Conservation (phyloP, 1,140 invertebrate species). For the Pogonognathellus flavescens region DNA sequence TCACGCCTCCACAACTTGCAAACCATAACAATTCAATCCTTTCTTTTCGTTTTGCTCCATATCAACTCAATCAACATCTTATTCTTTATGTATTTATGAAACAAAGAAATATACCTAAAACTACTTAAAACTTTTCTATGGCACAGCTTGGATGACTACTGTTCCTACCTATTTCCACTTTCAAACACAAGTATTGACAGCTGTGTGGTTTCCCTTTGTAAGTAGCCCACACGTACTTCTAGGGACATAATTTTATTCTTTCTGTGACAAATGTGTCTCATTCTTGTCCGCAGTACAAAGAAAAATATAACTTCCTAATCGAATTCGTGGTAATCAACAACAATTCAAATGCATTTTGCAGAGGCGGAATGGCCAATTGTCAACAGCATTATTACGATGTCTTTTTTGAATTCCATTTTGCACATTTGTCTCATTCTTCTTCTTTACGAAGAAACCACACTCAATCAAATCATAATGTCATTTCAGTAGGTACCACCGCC, state of each 20-base stretch:
- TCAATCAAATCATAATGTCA: too few species aligned
- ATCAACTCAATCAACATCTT: slow-evolving; percentile 41
- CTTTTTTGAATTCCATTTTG: neutral
- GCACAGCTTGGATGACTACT: neutral
- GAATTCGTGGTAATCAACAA: slow-evolving; percentile 16
- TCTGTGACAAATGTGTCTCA: slow-evolving; percentile 36
- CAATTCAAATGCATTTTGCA: too few species aligned
- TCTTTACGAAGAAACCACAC: too few species aligned
- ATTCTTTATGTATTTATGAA: slow-evolving; percentile 17
- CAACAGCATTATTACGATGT: too few species aligned
- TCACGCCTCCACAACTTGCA: slow-evolving; percentile 8
- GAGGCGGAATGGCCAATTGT: too few species aligned
- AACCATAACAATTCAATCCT: slow-evolving; percentile 27
- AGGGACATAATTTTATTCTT: neutral
- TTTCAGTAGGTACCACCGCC: too few species aligned
- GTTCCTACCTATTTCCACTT: too few species aligned
- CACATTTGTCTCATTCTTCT: too few species aligned
- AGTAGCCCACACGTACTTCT: slow-evolving; percentile 32
- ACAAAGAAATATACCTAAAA: slow-evolving; percentile 34
- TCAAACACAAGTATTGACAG: slow-evolving; percentile 20
- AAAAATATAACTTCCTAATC: slow-evolving; percentile 34
- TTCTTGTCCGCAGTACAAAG: neutral
- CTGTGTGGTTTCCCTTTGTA: slow-evolving; percentile 24
- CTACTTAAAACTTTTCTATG: slow-evolving; percentile 3
- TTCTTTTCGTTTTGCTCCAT: slow-evolving; percentile 39